Evolutionary conservation across 2,888 invertebrate genomes (phyloP).

Genomic region (Synergus japonicus): DNA sequence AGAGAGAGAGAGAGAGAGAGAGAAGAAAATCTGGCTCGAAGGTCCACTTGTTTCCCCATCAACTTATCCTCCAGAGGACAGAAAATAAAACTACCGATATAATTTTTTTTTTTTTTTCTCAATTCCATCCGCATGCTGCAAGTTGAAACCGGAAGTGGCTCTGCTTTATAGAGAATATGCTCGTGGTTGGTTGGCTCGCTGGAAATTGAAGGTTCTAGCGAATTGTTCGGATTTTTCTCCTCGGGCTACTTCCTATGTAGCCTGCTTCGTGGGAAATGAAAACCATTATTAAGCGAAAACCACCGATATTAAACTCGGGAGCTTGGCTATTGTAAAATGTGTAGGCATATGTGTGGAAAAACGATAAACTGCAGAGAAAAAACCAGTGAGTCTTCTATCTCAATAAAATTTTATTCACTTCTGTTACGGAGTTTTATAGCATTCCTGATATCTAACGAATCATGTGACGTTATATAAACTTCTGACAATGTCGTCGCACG

Average conservation of each 20-base stretch:
- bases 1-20: not conserved
- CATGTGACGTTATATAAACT: not conserved
- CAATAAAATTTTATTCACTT: conserved; percentile 18
- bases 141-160: conserved; percentile 30
- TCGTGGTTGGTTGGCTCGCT: conserved; percentile 5
- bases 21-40: conserved; percentile 7
- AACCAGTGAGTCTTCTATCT: not conserved
- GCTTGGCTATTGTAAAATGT: not conserved
- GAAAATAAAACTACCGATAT: conserved; percentile 9
- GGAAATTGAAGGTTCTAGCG: conserved; percentile 29
- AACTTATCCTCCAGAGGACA: conserved; percentile 16
- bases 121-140: conserved; percentile 8
- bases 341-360: not conserved
- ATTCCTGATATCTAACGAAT: not conserved
- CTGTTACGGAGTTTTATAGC: not conserved
- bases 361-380: conserved; percentile 8
- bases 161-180: conserved; percentile 29
- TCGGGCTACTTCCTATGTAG: conserved; percentile 7
- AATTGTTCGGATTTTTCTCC: conserved; percentile 36
- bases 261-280: conserved; percentile 15
- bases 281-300: conserved; percentile 38
- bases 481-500: not conserved
- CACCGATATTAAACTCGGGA: conserved; percentile 26
- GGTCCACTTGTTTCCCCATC: conserved; percentile 25
- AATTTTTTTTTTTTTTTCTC: not conserved